Base-by-base conservation (phyloP, 2,888 invertebrate genomes). In the Parnassius glacialis region DNA sequence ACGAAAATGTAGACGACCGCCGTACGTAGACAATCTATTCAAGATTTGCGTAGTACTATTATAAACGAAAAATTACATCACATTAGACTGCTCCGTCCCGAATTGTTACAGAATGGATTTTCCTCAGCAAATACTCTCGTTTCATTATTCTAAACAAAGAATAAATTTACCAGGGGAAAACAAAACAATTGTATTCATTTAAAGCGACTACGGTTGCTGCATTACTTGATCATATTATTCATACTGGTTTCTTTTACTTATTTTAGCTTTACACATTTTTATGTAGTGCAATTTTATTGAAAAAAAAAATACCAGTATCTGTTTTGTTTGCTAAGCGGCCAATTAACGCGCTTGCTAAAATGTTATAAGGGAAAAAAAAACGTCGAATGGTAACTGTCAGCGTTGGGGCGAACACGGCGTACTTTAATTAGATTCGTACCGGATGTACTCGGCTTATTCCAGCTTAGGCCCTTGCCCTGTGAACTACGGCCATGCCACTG, bases 341-440 rank as follows among this genome's bases (percentile, higher is more conserved):
- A 82, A 87, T 87, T 86, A 86, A 68, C 75, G 76, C 68, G 69
- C 73, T 74, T 76, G 80, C 82, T 76, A 79, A 74, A 78, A 79
- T 75, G 79, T 80, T 66, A 66, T 34, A 62, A 48, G 70, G 69
- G 66, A 68, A 72, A 79, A 72, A 79, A 87, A 86, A 83, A 71
- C 80, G 76, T 81, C 80, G 80, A 87, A 88, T 79, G 79, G 82
- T 78, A 81, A 83, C 81, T 83, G 89, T 88, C 89, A 89, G 89
- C 88, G 74, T 85, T 89, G 88, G 84, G 85, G 81, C 78, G 78
- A 74, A 84, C 85, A 84, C 83, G 78, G 80, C 80, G 84, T 80
- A 85, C 86, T 88, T 88, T 90, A 90, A 90, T 90, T 90, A 90
- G 90, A 90, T 90, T 90, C 85, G 86, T 85, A 82, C 80, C 80